Percentiles rank a stretch among this genome's conserved stretches.
These are phyloP conservation scores for Periophthalmodon schlosseri DNA, from an alignment of 2,113 vertebrate genomes.

Conservation along the genomic window DNA sequence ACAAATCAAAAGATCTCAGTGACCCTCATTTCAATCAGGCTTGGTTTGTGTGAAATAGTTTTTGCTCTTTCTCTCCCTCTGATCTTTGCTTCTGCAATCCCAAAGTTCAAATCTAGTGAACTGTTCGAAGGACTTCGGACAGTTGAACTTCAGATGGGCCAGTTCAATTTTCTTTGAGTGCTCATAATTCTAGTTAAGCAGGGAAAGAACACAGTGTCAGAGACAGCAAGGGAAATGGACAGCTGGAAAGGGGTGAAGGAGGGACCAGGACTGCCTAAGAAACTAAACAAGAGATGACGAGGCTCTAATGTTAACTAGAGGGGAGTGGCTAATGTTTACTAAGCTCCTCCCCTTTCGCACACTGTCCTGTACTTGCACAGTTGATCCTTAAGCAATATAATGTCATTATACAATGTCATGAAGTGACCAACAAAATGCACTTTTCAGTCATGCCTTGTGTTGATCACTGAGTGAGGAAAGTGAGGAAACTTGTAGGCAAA, in stretches of 20 bases:
- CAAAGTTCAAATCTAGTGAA: conserved; percentile 78
- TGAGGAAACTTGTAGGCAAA: not conserved
- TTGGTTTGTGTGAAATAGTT: conserved; percentile 65
- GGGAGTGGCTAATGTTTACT: conserved; percentile 56
- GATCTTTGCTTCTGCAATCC: conserved; percentile 75
- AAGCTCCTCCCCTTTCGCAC: conserved; percentile 63
- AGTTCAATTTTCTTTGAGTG: conserved; percentile 78
- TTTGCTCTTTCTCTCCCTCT: conserved; percentile 72
- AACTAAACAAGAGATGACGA: conserved; percentile 54
- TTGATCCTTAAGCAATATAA: conserved; percentile 5
- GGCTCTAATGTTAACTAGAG: conserved; percentile 49
- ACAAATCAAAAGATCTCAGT: conserved; percentile 78
- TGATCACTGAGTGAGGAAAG: not conserved
- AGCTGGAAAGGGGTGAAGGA: conserved; percentile 78
- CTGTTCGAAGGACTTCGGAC: conserved; percentile 78
- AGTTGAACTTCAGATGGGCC: conserved; percentile 80
- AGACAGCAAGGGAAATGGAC: conserved; percentile 73
- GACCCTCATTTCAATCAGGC: conserved; percentile 70
- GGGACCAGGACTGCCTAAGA: conserved; percentile 65
- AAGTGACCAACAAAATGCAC: conserved; percentile 21
- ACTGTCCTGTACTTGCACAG: conserved; percentile 38
- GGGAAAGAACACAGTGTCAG: conserved; percentile 80
- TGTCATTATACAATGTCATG: conserved; percentile 2
- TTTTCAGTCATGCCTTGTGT: not conserved
- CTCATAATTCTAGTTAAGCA: conserved; percentile 82